Base-by-base conservation (phyloP, 2,888 invertebrate species). In the Megastigmus dorsalis region DNA sequence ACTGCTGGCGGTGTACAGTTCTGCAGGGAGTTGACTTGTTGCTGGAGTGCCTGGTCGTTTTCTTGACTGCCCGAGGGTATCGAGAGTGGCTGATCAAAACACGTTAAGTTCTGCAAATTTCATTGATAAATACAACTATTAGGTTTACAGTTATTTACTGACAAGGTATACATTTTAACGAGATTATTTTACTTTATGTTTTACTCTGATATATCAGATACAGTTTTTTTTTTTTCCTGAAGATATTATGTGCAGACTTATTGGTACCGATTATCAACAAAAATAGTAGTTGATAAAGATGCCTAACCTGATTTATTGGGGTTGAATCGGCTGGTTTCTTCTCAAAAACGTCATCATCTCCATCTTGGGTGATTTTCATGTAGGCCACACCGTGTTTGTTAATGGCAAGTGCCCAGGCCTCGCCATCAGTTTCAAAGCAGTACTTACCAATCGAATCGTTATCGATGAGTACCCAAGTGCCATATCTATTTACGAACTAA, bases 331-430 rank as follows among this genome's bases (percentile, higher is more conserved):
- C 76, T 13, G 80, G 15, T 63, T 80, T 85, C 74, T 84, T 85
- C 54, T 85, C 84, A 2, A 59, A 59, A 3, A 77, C 55, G 36
- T 84, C 83, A 63, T 81, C 83, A 10, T 88, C 89, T 4, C 87
- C 80, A 33, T 90, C 90, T 3, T 88, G 88, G 65, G 91, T 90
- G 73, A 90, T 90, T 78, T 90, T 91, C 81, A 94, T 89, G 84
- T 93, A 94, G 6, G 91, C 89, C 7, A 91, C 90, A 78, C 92
- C 92, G 74, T 91, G 91, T 75, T 90, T 90, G 74, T 91, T 92
- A 67, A 92, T 90, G 0, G 93, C 93, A 55, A 94, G 88, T 0
- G 93, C 92, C 94, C 94, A 94, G 1, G 93, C 93, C 80, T 93
- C 93, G 0, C 91, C 91, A 45, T 93, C 93, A 59, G 90, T 89